Percentiles rank a stretch among this genome's conserved stretches.
These are phyloP conservation scores for Panagrolaimus sp. DNA, from an alignment of 1,140 invertebrate genomes.

Conservation along the genomic window DNA sequence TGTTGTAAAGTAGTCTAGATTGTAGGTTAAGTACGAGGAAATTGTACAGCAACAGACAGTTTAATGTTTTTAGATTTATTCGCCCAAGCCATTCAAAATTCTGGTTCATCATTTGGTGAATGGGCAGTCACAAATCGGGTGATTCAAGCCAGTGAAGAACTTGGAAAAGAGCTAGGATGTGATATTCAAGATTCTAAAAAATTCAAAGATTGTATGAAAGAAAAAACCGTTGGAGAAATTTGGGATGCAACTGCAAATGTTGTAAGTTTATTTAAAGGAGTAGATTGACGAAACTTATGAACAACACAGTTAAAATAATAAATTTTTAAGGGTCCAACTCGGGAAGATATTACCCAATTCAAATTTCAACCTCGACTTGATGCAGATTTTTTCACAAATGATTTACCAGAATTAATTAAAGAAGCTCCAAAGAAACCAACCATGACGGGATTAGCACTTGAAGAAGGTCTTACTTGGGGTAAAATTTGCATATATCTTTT, in stretches of 20 bases:
- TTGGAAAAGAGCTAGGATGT: neutral
- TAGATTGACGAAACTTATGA: neutral
- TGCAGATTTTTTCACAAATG: slow-evolving; percentile 14
- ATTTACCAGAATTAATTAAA: neutral
- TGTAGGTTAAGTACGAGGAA: neutral
- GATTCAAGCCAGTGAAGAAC: slow-evolving; percentile 2
- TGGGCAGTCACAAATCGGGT: slow-evolving; percentile 17
- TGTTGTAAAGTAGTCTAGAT: too few relatives aligned
- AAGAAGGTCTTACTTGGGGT: neutral
- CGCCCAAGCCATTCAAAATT: neutral
- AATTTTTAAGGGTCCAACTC: too few relatives aligned
- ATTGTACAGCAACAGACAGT: neutral
- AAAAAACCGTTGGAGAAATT: neutral
- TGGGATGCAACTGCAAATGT: neutral
- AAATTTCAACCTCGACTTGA: slow-evolving; percentile 1
- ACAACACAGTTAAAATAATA: too few relatives aligned
- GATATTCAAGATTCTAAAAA: neutral
- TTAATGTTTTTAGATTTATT: slow-evolving; percentile 13
- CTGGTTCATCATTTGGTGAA: neutral
- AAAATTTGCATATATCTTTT: neutral
- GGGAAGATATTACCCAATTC: too few relatives aligned
- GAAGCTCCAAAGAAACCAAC: neutral
- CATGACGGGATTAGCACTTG: neutral
- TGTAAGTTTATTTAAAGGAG: neutral
- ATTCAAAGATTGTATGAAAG: neutral